Evolutionary conservation across 2,888 invertebrate species (phyloP), one percentile per base, ranked within the genome.

Genomic region (Ommatoiulus sabulosus): DNA sequence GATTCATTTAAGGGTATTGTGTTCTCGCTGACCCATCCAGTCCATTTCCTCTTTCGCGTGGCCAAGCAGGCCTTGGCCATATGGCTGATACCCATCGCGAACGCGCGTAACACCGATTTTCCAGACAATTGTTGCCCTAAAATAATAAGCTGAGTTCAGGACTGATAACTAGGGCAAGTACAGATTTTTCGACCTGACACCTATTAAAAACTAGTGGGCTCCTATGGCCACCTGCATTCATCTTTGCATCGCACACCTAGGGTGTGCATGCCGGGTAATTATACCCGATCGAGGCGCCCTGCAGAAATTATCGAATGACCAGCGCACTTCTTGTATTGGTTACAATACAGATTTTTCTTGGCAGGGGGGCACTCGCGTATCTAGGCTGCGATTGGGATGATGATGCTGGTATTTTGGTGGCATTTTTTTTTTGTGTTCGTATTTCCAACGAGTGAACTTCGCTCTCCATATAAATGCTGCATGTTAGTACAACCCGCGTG

Each of bases 361-460:
- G 72, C n/a, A 48, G 72, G 72, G 72, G 20, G 72, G 20, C 5
- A 20, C 24, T 24, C 24, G 3, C 24, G 8, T 72, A 72, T 72
- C 72, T 72, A 5, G 72, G 72, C 24, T 72, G 24, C 24, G 72
- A 72, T 72, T 72, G 72, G 72, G 10, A 24, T 20, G 72, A 72
- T 72, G 57, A 72, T 72, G 72, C 72, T 10, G 72, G 24, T 72
- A 72, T 72, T 72, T 72, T 72, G 72, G 72, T 72, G 8, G 48
- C 24, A 72, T 72, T 24, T 10, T 72, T 72, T 24, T 35, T 35
- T 35, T 35, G 35, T 72, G 72, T 1, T 24, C 6, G 24, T 1
- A 72, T 24, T 72, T 12, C 17, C 17, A 12, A 57, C 15, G 3
- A 17, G 15, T 7, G 1, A 72, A 72, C 72, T n/a, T 3, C 7